Evolutionary conservation across 2,113 vertebrate species (phyloP), one percentile per base, ranked within the genome.

Genomic region (Balaeniceps rex): DNA sequence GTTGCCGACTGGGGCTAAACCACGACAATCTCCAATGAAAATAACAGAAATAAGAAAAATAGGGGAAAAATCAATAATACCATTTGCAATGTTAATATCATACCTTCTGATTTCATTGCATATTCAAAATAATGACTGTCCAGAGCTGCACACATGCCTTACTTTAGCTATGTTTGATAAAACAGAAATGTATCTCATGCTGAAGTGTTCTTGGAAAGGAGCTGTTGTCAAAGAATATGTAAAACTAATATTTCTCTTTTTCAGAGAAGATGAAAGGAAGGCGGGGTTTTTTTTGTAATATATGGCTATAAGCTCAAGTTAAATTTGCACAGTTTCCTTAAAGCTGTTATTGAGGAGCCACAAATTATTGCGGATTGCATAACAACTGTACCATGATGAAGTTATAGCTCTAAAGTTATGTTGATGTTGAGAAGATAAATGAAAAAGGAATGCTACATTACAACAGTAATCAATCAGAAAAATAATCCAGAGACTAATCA

Each of bases 401-500:
- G 52, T 74, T 76, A 52, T 60, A 96, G 91, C 51, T 95, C 93
- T 85, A 49, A 97, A 93, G 58, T 94, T 91, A 87, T 94, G 95
- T 29, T 96, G 86, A 96, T 71, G 78, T 36, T 80, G 26, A n/a
- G 83, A 81, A 91, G 87, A 97, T 80, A 96, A 83, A 93, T 79
- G 47, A 93, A 97, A 88, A 96, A 96, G 28, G 42, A 69, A 97
- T 94, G 87, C 54, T 95, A 84, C 34, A 76, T 78, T 94, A 93
- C n/a, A 94, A 87, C 6, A 84, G 49, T 49, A 96, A 96, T 97
- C 94, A 97, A 96, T 97, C 90, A 97, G 88, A 91, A 96, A 97
- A 96, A 97, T 96, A 74, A 98, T 96, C 86, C 88, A 96, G 81
- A 93, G 82, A 85, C 79, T 91, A 97, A 97, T 95, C 93, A 97